A percentile compares a stretch with the other conserved stretches of the same genome.
These are phyloP conservation scores for Sebastes flavidus DNA, from an alignment of 2,797 vertebrate genomes.

Conservation along the genomic window DNA sequence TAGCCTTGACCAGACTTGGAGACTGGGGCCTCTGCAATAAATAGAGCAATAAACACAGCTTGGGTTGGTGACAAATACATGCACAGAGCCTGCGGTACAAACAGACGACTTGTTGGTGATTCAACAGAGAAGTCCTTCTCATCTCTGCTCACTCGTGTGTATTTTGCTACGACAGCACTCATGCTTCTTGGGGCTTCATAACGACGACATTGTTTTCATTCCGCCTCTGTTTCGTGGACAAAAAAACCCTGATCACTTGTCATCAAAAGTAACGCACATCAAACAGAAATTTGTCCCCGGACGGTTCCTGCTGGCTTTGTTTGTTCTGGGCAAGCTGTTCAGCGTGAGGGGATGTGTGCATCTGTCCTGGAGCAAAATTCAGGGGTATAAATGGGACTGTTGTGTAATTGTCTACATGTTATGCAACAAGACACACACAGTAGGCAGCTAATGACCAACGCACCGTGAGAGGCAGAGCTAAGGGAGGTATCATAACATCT, in stretches of 20 bases:
- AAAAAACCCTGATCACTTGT: conserved; percentile 45
- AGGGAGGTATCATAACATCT: conserved; percentile 59
- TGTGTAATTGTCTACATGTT: conserved; percentile 77
- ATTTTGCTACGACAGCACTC: conserved; percentile 25
- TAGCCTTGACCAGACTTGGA: conserved; percentile 88
- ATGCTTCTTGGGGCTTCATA: conserved; percentile 9
- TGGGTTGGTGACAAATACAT: conserved; percentile 25
- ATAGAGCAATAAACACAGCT: conserved; percentile 40
- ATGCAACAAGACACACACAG: conserved; percentile 61
- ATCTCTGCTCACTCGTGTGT: conserved; percentile 15
- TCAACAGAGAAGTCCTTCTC: conserved; percentile 7
- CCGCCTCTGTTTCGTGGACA: conserved; percentile 9
- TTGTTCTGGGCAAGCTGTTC: conserved; percentile 63
- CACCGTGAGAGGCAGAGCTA: conserved; percentile 27
- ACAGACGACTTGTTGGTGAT: conserved; percentile 23
- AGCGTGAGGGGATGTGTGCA: conserved; percentile 18
- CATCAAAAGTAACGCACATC: conserved; percentile 48
- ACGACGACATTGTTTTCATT: conserved; percentile 26
- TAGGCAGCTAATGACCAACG: conserved; percentile 66
- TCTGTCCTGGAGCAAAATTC: conserved; percentile 53
- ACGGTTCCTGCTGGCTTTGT: conserved; percentile 51
- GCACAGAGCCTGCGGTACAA: conserved; percentile 27
- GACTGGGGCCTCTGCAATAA: conserved; percentile 85
- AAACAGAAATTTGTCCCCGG: conserved; percentile 54
- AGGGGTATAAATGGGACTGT: conserved; percentile 60